A percentile compares a stretch with the other conserved stretches of the same genome.
Evolutionary conservation across 2,113 vertebrate species (phyloP).

Genomic region (Raphicerus campestris): DNA sequence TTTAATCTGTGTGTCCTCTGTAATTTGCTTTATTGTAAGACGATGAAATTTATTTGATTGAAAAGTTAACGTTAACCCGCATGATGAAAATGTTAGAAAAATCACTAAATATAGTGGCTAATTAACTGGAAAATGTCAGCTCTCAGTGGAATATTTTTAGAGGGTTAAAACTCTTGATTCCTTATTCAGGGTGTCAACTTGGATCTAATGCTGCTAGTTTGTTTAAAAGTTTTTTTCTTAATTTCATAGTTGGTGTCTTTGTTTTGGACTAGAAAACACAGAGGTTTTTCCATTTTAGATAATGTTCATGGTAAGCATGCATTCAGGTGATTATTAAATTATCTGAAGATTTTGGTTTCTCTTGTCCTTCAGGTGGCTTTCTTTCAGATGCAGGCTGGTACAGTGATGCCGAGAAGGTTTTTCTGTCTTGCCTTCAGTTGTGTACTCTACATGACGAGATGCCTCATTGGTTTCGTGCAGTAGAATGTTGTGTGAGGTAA

Average conservation of each 20-base stretch:
- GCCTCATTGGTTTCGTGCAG: slow-evolving; percentile 95
- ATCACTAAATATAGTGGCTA: background rate
- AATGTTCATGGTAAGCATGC: background rate
- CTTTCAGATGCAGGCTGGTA: slow-evolving; percentile 99
- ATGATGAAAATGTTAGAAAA: background rate
- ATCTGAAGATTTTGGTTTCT: background rate
- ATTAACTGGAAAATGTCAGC: slow-evolving; percentile 13
- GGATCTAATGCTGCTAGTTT: background rate
- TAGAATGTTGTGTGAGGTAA: slow-evolving; percentile 98
- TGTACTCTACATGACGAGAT: slow-evolving; percentile 97
- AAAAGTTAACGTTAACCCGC: background rate
- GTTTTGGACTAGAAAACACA: background rate
- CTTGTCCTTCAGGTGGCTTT: slow-evolving; percentile 88
- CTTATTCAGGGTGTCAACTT: background rate
- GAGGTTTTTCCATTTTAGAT: background rate
- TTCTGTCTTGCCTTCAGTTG: slow-evolving; percentile 96
- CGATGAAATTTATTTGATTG: background rate
- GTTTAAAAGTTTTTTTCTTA: background rate
- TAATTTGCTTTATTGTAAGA: background rate
- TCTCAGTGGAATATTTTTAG: background rate
- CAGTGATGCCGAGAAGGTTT: slow-evolving; percentile 97
- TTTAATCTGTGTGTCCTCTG: background rate
- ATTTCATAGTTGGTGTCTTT: background rate
- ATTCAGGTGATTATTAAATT: slow-evolving; percentile 9
- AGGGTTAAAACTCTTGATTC: background rate